Evolutionary conservation across 2,797 vertebrate genomes (phyloP), one percentile per base, ranked within the genome.

Genomic region (Fratercula arctica): DNA sequence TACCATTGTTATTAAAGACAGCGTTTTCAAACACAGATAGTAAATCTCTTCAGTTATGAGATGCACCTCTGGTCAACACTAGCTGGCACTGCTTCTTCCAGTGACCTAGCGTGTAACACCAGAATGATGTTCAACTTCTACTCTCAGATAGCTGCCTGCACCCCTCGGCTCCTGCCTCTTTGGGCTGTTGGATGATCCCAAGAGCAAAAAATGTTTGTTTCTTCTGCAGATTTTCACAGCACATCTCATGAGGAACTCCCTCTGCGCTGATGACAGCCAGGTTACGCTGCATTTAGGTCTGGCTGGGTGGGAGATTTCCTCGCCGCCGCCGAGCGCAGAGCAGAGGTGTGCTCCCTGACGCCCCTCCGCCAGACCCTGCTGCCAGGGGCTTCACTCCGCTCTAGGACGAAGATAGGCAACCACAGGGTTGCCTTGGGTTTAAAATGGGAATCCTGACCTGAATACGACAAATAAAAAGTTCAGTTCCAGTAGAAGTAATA

Each of bases 101-200:
- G 39, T 0, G 7, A 41, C 26, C 56, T 35, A 11, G 26, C 1
- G 1, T 2, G 3, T 33, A 21, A 15, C 59, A 51, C 18, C 51
- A 33, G 3, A 5, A 13, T 2, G 33, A 60, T 4, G 11, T 25
- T 10, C 76, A 46, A 10, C 46, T 45, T 19, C n/a, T 43, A 3
- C 3, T 4, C 23, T 39, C 15, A 3, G 5, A 24, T 1, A 17
- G 51, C 6, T 66, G 56, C 5, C 51, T 33, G 59, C 37, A 19
- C 15, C 76, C n/a, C 46, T 28, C 35, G 39, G 35, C 51, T 29
- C 19, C 23, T n/a, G 31, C 26, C 51, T 23, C 57, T 39, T 21
- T 3, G 28, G 46, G 60, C 57, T 70, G 25, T 1, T 35, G n/a
- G 46, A 19, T 37, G 24, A 69, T 35, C 41, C 46, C 48, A 56